Evolutionary conservation across 2,113 vertebrate genomes (phyloP), one percentile per base, ranked within the genome.

Genomic region (Menura novaehollandiae): DNA sequence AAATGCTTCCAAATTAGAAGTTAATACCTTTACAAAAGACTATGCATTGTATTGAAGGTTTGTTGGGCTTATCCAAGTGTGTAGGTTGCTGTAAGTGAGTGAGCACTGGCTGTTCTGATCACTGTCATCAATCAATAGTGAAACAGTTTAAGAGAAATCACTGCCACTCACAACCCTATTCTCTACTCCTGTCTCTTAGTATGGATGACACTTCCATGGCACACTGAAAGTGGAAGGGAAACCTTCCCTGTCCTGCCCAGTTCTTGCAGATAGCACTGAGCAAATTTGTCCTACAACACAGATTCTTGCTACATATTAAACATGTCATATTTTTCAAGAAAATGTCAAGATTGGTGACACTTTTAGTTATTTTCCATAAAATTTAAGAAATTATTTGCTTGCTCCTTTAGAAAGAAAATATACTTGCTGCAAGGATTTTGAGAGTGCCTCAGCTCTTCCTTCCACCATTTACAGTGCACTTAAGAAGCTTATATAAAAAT

Each of bases 81-180:
- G 19, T 26, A 72, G 28, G 9, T 41, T 89, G 27, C 35, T 79
- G 37, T 1, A 3, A 66, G 18, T 56, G 27, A 77, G 20, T 11
- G 17, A 69, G 33, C 18, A 77, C 6, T 15, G 83, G 28, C 28
- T 73, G 17, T 2, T 6, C 14, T 82, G 43, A 41, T 78, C 84
- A 47, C 27, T 51, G 19, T 18, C 51, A 85, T 26, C 9, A 51
- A 21, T 46, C 51, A 69, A 10, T 15, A 46, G 10, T 32, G 23
- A 24, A 94, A 69, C 7, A 11, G 5, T 53, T n/a, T 44, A 44
- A 82, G 26, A 89, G 28, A 58, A 85, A 49, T 37, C n/a, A 18
- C 23, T 60, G 15, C 11, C 1, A 0, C 23, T 79, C 51, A 53
- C 28, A 62, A 24, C 2, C 4, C 4, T 49, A 1, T 51, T 46